phyloP scores from a whole-genome alignment of 2,113 vertebrate species.

The Aphelocoma coerulescens region DNA sequence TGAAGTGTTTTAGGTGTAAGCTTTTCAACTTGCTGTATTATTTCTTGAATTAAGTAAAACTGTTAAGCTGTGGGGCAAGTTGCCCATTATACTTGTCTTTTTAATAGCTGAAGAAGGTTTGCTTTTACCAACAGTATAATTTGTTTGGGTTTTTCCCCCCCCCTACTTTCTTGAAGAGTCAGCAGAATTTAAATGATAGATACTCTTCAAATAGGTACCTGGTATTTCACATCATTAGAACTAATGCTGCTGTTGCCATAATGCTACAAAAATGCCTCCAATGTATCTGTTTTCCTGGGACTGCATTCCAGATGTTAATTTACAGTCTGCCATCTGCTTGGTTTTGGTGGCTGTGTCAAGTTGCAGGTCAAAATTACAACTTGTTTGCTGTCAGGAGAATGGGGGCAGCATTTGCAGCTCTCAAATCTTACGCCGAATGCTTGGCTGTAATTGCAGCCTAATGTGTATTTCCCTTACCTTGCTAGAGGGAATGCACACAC shows the following conservation, averaged over 20 bases:
- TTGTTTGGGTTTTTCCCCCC: neutral
- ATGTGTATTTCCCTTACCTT: neutral
- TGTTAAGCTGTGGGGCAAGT: neutral
- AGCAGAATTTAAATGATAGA: neutral
- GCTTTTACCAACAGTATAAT: neutral
- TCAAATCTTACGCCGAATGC: neutral
- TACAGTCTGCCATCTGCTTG: slow-evolving; percentile 25
- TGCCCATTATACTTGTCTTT: neutral
- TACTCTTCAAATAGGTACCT: neutral
- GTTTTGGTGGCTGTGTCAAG: slow-evolving; percentile 26
- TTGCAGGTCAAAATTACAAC: neutral
- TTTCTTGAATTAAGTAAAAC: neutral
- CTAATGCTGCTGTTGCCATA: neutral
- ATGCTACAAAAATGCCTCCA: neutral
- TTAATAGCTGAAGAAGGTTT: neutral
- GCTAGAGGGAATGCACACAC: neutral
- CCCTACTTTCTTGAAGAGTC: neutral
- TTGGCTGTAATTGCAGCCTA: neutral
- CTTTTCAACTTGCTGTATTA: neutral
- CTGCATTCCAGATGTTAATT: slow-evolving; percentile 60
- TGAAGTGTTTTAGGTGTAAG: neutral
- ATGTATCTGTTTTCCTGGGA: neutral
- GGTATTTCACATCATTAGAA: neutral
- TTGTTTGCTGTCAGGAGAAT: neutral
- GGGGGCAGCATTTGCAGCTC: neutral